phyloP scores from a whole-genome alignment of 2,113 vertebrate genomes.

The Callaeas wilsoni region DNA sequence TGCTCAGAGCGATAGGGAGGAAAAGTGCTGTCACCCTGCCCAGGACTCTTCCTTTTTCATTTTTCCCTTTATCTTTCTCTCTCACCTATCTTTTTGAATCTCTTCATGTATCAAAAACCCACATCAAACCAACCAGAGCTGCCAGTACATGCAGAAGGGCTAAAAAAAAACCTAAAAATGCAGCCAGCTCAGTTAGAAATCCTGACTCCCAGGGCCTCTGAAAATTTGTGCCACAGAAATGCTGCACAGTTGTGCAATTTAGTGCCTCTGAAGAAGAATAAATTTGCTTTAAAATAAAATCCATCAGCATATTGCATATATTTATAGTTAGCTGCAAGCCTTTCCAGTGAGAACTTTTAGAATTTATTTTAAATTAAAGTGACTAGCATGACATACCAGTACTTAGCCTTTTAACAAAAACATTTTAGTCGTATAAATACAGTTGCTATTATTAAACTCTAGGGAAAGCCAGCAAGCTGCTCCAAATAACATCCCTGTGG shows the following conservation, averaged over 20 bases:
- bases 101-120: not conserved
- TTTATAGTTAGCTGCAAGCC: slow-evolving; percentile 61
- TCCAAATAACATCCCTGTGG: not conserved
- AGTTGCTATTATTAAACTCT: slow-evolving; percentile 63
- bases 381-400: slow-evolving; percentile 56
- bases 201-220: not conserved
- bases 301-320: slow-evolving; percentile 38
- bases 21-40: not conserved
- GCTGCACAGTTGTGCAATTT: not conserved
- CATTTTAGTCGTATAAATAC: slow-evolving; percentile 54
- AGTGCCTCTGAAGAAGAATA: slow-evolving; percentile 28
- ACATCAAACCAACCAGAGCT: not conserved
- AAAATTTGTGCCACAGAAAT: not conserved
- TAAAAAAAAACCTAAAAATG: not conserved
- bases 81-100: not conserved
- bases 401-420: slow-evolving; percentile 64
- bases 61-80: not conserved
- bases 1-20: not conserved
- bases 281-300: slow-evolving; percentile 38
- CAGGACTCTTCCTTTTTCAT: not conserved
- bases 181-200: not conserved
- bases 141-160: not conserved
- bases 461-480: slow-evolving; percentile 43
- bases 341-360: slow-evolving; percentile 60
- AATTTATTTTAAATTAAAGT: slow-evolving; percentile 62